phyloP scores from a whole-genome alignment of 2,113 vertebrate genomes.

The Accipiter cooperii region DNA sequence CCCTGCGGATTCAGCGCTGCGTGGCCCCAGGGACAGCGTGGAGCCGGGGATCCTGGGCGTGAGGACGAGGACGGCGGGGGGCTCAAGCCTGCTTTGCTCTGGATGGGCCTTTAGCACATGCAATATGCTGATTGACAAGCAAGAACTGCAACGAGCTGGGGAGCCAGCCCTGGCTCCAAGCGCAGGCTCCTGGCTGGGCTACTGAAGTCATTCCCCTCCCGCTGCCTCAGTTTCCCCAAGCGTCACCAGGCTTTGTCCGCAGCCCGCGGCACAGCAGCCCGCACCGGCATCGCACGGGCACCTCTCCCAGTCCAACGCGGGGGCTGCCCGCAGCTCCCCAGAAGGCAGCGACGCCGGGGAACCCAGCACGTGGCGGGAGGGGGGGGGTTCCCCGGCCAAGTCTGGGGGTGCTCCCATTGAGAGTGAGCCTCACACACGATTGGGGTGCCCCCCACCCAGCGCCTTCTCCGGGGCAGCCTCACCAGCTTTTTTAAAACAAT shows the following conservation, averaged over 20 bases:
- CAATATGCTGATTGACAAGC: background rate
- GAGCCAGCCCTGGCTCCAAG: background rate
- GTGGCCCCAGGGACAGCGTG: accelerated
- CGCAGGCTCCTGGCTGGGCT: background rate
- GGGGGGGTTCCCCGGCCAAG: background rate
- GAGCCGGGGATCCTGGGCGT: background rate
- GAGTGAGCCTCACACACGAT: slow-evolving; percentile 44
- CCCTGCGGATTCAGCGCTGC: background rate
- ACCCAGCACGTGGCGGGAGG: background rate
- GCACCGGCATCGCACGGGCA: accelerated
- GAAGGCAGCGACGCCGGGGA: background rate
- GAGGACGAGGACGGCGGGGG: background rate
- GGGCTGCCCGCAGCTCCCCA: slow-evolving; percentile 38
- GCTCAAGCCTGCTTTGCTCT: background rate
- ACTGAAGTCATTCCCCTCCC: background rate
- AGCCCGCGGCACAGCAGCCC: background rate
- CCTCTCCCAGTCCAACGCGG: background rate
- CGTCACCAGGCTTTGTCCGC: accelerated
- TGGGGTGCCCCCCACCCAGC: slow-evolving; percentile 1
- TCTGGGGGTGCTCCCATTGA: background rate
- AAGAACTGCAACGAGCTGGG: background rate
- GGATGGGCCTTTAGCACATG: background rate
- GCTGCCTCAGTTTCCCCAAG: background rate
- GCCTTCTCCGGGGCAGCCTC: background rate
- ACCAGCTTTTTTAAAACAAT: slow-evolving; percentile 75